A percentile compares a stretch with the other conserved stretches of the same genome.
phyloP scores from a whole-genome alignment of 2,888 invertebrate genomes.

The Aphrophora alni region DNA sequence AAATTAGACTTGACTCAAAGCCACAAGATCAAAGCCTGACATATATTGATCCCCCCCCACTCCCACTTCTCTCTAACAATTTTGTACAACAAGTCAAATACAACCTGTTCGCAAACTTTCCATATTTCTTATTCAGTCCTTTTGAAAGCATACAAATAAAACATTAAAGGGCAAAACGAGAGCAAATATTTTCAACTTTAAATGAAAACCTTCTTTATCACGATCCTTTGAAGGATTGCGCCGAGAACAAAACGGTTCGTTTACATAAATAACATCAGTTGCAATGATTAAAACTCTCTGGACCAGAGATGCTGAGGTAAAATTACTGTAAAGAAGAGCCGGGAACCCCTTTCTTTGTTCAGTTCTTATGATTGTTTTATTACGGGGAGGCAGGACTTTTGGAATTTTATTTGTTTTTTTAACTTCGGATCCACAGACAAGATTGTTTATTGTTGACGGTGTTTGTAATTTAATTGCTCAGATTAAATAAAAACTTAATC shows the following conservation, averaged over 20 bases:
- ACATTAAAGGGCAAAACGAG: not conserved
- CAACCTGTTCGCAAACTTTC: not conserved
- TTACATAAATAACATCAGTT: not conserved
- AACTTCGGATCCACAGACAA: not conserved
- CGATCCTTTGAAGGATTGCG: not conserved
- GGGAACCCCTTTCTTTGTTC: not conserved
- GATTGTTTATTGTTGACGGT: not conserved
- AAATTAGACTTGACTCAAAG: not conserved
- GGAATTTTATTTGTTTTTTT: not conserved
- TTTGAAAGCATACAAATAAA: not conserved
- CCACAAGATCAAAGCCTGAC: not conserved
- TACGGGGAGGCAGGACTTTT: not conserved
- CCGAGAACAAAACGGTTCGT: not conserved
- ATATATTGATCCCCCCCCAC: not conserved
- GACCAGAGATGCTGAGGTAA: not conserved
- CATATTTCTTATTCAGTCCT: not conserved
- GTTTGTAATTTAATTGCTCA: constrained; percentile 3
- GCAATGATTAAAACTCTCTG: not conserved
- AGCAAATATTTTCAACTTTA: constrained; percentile 2
- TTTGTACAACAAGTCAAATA: not conserved
- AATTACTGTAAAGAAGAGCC: too few species aligned
- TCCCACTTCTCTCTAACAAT: not conserved
- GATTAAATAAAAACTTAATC: not conserved
- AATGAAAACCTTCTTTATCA: not conserved
- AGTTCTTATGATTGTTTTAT: not conserved